Conservation (phyloP, 2,888 invertebrate species). For the Neocrepidodera transversa region DNA sequence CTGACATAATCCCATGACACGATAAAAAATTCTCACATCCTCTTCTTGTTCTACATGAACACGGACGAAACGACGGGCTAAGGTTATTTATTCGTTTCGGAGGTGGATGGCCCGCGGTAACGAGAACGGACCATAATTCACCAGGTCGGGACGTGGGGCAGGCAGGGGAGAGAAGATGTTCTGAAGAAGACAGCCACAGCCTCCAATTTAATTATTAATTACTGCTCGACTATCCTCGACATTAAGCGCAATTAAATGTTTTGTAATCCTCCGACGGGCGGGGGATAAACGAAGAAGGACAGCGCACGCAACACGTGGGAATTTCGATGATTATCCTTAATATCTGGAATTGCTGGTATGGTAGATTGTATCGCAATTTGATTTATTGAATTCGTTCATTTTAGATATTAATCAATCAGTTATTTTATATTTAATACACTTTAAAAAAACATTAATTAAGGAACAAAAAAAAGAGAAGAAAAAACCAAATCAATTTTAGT, state of each 20-base stretch:
- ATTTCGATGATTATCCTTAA: constrained; percentile 15
- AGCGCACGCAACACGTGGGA: constrained; percentile 26
- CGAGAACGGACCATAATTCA: constrained; percentile 51
- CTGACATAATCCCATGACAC: constrained; percentile 19
- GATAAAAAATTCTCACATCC: constrained; percentile 38
- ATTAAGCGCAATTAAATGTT: constrained; percentile 53
- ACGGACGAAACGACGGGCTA: constrained; percentile 10
- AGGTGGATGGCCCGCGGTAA: constrained; percentile 39
- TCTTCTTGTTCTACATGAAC: constrained; percentile 17
- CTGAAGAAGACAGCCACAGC: constrained; percentile 32
- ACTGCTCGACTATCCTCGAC: constrained; percentile 50
- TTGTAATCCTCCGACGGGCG: constrained; percentile 23
- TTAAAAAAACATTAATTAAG: too few relatives aligned
- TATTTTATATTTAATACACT: too few relatives aligned
- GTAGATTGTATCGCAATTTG: neutral
- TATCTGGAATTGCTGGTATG: constrained; percentile 5
- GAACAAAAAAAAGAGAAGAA: too few relatives aligned
- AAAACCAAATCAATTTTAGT: too few relatives aligned
- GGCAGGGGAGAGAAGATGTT: constrained; percentile 34
- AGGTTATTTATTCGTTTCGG: constrained; percentile 39
- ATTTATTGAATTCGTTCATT: too few relatives aligned
- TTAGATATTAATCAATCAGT: too few relatives aligned
- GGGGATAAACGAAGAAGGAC: constrained; percentile 11
- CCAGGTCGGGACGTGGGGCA: constrained; percentile 29
- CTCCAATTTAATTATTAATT: constrained; percentile 54